Base-by-base conservation (phyloP, 30 jellyfish, hydroid and myxozoan species). In the Turritopsis dohrnii region DNA sequence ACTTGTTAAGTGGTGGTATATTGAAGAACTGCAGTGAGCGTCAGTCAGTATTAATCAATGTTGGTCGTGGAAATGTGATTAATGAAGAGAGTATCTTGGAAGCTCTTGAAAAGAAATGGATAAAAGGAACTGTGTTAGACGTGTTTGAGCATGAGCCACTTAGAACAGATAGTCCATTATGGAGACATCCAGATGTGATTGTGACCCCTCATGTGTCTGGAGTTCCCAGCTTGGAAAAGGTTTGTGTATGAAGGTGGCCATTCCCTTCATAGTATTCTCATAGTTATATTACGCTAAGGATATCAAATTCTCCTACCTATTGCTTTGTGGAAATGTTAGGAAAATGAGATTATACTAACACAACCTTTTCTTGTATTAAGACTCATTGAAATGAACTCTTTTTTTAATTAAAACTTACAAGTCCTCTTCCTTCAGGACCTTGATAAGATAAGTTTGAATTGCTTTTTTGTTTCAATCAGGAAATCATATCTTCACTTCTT, bases 171-270 rank as follows among this genome's bases (percentile, higher is more conserved):
- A 92, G 89, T 71, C 76, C 71, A 52, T 87, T 92, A 26, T 92
- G 98, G 98, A 65, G 65, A 16, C 24, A 69, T 20, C 83, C 81
- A 8, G 72, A 81, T 71, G 96, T 92, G 16, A 25, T 54, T 17
- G 80, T 92, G 13, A 87, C 98, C 13, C 98, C 98, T 1, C 98
- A 93, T 54, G 60, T 87, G 72, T 81, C 98, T 1, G 96, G 98
- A 8, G 13, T 72, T 0, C 30, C 96, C 1, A 18, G 54, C 75
- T 75, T 54, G 52, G 28, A 83, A 21, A 95, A 91, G 74, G 83
- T 91, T 41, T 3, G 60, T 41, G 60, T 41, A 41, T 41, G 60
- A 41, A n/a, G n/a, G n/a, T n/a, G n/a, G n/a, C n/a, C n/a, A n/a
- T n/a, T n/a, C n/a, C n/a, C n/a, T n/a, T n/a, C n/a, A n/a, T n/a